A percentile compares a stretch with the other conserved stretches of the same genome.
These are phyloP conservation scores for Microctonus aethiopoides DNA, from an alignment of 2,888 invertebrate genomes.

Conservation along the genomic window DNA sequence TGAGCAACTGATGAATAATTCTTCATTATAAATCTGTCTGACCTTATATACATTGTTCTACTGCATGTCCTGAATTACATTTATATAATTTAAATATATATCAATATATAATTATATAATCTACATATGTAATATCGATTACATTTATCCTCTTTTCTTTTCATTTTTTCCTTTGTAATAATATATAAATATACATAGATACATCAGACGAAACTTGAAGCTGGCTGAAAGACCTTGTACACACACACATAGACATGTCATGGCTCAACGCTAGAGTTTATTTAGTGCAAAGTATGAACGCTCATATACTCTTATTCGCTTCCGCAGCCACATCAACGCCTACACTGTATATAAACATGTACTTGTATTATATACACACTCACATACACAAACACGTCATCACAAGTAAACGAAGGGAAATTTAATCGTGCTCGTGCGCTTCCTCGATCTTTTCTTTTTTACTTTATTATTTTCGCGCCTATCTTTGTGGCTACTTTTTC, in stretches of 20 bases:
- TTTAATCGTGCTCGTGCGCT: conserved; percentile 47
- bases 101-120: no score
- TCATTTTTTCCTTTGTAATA: not conserved
- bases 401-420: conserved; percentile 41
- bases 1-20: not conserved
- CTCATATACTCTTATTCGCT: conserved; percentile 22
- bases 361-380: not conserved
- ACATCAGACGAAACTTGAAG: conserved; percentile 31
- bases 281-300: conserved; percentile 43
- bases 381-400: not conserved
- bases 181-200: not conserved
- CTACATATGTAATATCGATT: not conserved
- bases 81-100: not conserved
- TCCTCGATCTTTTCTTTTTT: conserved; percentile 16
- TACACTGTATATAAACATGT: conserved; percentile 1
- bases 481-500: conserved; percentile 6
- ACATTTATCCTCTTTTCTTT: conserved; percentile 13
- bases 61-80: conserved; percentile 7
- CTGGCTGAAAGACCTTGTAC: conserved; percentile 42
- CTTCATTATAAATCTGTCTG: no score
- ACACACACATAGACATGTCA: conserved; percentile 43
- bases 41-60: not conserved
- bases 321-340: not conserved
- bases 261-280: conserved; percentile 45
- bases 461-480: not conserved